These are phyloP conservation scores for Narcine bancroftii DNA, from an alignment of 2,113 vertebrate genomes.

Conservation along the genomic window DNA sequence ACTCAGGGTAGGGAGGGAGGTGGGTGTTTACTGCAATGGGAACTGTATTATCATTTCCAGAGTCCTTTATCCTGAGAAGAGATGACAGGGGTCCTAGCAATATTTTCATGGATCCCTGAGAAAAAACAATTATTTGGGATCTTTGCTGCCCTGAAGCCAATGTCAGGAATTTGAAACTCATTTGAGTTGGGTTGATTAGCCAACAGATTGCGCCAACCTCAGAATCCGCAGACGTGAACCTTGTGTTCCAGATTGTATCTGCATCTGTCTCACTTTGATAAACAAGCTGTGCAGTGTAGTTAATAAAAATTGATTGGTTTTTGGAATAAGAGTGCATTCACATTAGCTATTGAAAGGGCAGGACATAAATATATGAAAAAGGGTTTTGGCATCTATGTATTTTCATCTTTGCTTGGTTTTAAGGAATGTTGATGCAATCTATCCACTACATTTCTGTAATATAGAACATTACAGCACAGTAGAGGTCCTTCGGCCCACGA, in stretches of 20 bases:
- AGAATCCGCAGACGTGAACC: background rate
- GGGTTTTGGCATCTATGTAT: background rate
- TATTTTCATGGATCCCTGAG: too few species aligned
- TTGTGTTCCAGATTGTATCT: background rate
- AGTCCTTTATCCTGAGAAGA: background rate
- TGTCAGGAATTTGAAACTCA: background rate
- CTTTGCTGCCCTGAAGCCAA: too few species aligned
- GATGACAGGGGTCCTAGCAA: background rate
- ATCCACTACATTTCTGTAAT: too few species aligned
- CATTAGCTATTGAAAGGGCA: background rate
- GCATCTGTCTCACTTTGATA: background rate
- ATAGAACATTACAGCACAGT: too few species aligned
- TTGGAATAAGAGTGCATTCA: too few species aligned
- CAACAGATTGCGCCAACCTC: background rate
- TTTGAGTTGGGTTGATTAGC: background rate
- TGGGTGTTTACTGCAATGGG: too few species aligned
- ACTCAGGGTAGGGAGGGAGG: too few species aligned
- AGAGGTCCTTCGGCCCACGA: too few species aligned
- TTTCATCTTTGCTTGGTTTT: too few species aligned
- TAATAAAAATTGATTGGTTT: slow-evolving; percentile 18
- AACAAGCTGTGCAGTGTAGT: background rate
- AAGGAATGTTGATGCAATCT: too few species aligned
- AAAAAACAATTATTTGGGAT: too few species aligned
- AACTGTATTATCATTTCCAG: background rate
- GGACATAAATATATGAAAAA: background rate